Evolutionary conservation across 2,888 invertebrate genomes (phyloP).

Genomic region (Schizaphis graminum): DNA sequence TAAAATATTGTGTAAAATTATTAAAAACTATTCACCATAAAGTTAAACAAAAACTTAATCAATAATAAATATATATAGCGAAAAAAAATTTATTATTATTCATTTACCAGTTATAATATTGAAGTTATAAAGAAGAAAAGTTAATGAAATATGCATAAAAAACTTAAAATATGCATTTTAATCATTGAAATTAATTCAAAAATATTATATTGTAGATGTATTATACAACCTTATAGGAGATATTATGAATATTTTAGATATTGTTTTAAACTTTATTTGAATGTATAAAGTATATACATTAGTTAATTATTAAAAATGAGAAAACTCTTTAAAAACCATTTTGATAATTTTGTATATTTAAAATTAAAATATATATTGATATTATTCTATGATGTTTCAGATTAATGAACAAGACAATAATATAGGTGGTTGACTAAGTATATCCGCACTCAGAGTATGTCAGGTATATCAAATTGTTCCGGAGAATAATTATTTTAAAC

Average conservation of each 20-base stretch:
- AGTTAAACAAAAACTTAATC: neutral
- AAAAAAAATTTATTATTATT: neutral
- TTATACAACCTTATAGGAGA: neutral
- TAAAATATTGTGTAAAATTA: neutral
- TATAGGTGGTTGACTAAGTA: neutral
- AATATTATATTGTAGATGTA: neutral
- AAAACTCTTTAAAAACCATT: neutral
- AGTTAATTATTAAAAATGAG: neutral
- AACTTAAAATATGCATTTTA: neutral
- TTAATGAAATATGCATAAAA: neutral
- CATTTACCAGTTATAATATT: neutral
- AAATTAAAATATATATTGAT: neutral
- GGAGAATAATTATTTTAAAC: neutral
- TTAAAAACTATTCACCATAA: neutral
- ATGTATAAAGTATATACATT: neutral
- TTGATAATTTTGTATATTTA: neutral
- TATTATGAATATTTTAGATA: neutral
- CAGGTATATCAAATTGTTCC: neutral
- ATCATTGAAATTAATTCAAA: constrained; percentile 5
- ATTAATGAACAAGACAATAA: neutral
- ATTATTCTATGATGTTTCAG: neutral
- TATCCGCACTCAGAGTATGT: neutral
- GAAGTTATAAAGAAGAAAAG: neutral
- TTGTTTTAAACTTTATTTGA: neutral
- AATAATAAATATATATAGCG: neutral